phyloP scores from a whole-genome alignment of 2,113 vertebrate genomes.

The Apaloderma vittatum region DNA sequence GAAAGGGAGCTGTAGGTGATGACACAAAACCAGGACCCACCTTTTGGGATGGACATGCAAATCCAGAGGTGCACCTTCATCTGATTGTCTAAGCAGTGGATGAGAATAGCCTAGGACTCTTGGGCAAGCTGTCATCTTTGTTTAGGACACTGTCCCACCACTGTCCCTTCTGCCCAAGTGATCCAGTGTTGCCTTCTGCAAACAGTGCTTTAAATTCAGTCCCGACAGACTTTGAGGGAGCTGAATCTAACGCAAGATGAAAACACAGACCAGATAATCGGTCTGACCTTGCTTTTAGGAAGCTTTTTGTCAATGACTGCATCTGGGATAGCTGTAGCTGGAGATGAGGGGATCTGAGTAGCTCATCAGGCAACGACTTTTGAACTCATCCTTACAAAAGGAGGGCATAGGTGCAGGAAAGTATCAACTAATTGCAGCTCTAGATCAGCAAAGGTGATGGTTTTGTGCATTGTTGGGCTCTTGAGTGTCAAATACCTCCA shows the following conservation, averaged over 20 bases:
- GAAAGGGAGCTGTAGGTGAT: background rate
- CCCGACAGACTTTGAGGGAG: background rate
- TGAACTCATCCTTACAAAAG: background rate
- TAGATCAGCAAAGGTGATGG: background rate
- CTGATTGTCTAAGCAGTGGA: background rate
- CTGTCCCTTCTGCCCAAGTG: background rate
- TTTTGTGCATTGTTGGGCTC: background rate
- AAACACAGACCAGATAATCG: background rate
- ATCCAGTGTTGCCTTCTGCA: background rate
- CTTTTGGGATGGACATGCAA: background rate
- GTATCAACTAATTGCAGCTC: background rate
- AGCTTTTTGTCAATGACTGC: background rate
- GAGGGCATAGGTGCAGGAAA: background rate
- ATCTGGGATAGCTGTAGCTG: background rate
- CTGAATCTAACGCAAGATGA: background rate
- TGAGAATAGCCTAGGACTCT: background rate
- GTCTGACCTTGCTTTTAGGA: background rate
- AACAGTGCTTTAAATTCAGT: background rate
- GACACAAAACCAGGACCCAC: background rate
- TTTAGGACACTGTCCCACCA: background rate
- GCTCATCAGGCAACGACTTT: accelerated
- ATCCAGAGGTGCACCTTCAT: accelerated
- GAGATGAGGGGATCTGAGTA: background rate
- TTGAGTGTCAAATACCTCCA: background rate
- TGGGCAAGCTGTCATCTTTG: background rate